Base-by-base conservation (phyloP, 2,888 invertebrate genomes). In the Spatulosminthurus flaviceps region DNA sequence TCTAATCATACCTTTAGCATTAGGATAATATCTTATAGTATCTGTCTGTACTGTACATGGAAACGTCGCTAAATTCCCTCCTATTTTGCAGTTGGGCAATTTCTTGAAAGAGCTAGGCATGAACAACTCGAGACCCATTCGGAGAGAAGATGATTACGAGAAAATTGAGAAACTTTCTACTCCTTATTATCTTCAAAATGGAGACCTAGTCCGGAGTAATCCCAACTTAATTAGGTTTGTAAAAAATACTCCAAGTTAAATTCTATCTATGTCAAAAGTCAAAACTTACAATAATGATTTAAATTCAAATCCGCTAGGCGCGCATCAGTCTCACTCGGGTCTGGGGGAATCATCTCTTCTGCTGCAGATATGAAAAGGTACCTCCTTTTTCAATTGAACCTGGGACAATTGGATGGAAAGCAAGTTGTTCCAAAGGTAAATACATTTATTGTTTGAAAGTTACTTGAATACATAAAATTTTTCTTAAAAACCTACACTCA, bases 41-140 rank as follows among this genome's bases (percentile, higher is more conserved):
- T n/a, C n/a, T n/a, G n/a, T n/a, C n/a, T n/a, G n/a, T n/a, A n/a
- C n/a, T n/a, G n/a, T n/a, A n/a, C n/a, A n/a, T n/a, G n/a, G n/a
- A n/a, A n/a, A n/a, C n/a, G n/a, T n/a, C n/a, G n/a, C n/a, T n/a
- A n/a, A n/a, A n/a, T n/a, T n/a, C n/a, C n/a, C n/a, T n/a, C n/a
- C n/a, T n/a, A n/a, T n/a, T n/a, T 64, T 51, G 1, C 61, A 78
- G 78, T 19, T 71, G 16, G 28, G 42, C 0, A 78, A 42, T 66
- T 78, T 83, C 16, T 34, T 82, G 0, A 11, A 7, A 13, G 79
- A 83, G 19, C 60, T 83, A n/a, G 83, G 83, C n/a, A 82, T 83
- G 82, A 69, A n/a, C 41, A 79, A 81, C 24, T 79, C 82, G 22
- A 66, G 51, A 4, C 60, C 81, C 13, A 41, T 42, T n/a, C 69